Percentiles rank a stretch among this genome's conserved stretches.
Evolutionary conservation across 2,797 vertebrate genomes (phyloP).

Genomic region (Macropus fuliginosus): DNA sequence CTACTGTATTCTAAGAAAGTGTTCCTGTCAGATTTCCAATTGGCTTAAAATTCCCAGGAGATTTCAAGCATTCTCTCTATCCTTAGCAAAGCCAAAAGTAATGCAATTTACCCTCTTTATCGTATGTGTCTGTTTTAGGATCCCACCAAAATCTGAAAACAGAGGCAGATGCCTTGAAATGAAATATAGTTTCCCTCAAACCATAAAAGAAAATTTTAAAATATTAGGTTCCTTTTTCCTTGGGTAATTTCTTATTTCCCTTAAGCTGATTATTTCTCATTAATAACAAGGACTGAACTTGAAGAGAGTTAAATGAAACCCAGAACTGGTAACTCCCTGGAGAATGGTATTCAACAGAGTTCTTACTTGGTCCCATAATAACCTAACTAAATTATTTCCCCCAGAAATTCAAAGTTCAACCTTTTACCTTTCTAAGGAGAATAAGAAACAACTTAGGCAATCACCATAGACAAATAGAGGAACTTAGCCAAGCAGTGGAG

Average conservation of each 20-base stretch:
- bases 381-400: conserved; percentile 4
- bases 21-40: conserved; percentile 8
- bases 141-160: conserved; percentile 34
- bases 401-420: conserved; percentile 21
- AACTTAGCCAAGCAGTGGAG: neutral
- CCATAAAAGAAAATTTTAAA: conserved; percentile 24
- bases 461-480: neutral
- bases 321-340: neutral
- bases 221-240: neutral
- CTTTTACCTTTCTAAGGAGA: conserved; percentile 3
- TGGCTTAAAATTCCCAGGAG: conserved; percentile 40
- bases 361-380: neutral
- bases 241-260: conserved; percentile 30
- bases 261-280: conserved; percentile 16
- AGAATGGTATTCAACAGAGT: neutral
- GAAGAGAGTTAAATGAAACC: conserved; percentile 7
- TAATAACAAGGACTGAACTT: conserved; percentile 11
- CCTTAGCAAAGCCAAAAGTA: conserved; percentile 28
- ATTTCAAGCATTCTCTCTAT: conserved; percentile 16
- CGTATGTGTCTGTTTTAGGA: conserved; percentile 10
- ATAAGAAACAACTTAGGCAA: conserved; percentile 15
- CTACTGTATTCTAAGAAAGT: neutral
- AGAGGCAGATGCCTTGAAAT: conserved; percentile 26
- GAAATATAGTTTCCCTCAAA: neutral
- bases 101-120: conserved; percentile 14